Evolutionary conservation across 23 tunicate genomes (phyloP).

Genomic region (Trididemnum nubilum): DNA sequence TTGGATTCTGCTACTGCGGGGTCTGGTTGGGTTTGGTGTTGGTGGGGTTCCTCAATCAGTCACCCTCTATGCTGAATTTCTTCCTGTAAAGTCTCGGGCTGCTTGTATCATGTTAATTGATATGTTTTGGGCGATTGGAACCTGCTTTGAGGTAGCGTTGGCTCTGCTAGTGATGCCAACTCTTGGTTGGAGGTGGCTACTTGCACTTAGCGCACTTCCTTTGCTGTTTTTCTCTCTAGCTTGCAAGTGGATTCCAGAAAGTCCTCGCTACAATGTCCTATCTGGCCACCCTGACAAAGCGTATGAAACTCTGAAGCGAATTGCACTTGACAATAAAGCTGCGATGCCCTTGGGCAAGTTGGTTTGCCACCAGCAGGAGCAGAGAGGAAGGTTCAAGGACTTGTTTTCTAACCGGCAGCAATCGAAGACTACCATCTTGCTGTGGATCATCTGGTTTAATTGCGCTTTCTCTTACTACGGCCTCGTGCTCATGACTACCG

Average conservation of each 20-base stretch:
- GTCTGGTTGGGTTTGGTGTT: conserved; percentile 94
- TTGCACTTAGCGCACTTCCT: conserved; percentile 85
- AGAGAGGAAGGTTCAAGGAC: conserved; percentile 71
- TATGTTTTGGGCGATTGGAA: conserved; percentile 97
- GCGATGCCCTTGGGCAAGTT: conserved; percentile 82
- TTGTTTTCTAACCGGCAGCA: conserved; percentile 65
- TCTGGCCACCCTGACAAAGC: conserved; percentile 95
- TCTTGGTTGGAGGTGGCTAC: conserved; percentile 91
- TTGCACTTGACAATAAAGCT: conserved; percentile 65
- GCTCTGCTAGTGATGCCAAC: conserved; percentile 85
- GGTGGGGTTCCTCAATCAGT: conserved; percentile 99
- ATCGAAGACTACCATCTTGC: conserved; percentile 72
- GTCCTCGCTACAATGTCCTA: conserved; percentile 90
- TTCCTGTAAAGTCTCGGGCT: conserved; percentile 90
- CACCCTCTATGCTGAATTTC: conserved; percentile 93
- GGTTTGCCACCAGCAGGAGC: conserved; percentile 56
- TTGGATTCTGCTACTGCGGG: conserved; percentile 89
- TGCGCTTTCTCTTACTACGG: conserved; percentile 98
- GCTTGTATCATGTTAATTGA: conserved; percentile 93
- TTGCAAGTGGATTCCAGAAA: conserved; percentile 96
- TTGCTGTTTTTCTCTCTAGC: conserved; percentile 82
- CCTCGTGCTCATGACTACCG: conserved; percentile 96
- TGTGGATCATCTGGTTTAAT: conserved; percentile 98
- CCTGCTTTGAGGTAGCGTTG: conserved; percentile 84
- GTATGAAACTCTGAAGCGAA: conserved; percentile 69